Percentiles rank a stretch among this genome's conserved stretches.
These are phyloP conservation scores for Takifugu rubripes DNA, from an alignment of 2,797 vertebrate genomes.

Conservation along the genomic window DNA sequence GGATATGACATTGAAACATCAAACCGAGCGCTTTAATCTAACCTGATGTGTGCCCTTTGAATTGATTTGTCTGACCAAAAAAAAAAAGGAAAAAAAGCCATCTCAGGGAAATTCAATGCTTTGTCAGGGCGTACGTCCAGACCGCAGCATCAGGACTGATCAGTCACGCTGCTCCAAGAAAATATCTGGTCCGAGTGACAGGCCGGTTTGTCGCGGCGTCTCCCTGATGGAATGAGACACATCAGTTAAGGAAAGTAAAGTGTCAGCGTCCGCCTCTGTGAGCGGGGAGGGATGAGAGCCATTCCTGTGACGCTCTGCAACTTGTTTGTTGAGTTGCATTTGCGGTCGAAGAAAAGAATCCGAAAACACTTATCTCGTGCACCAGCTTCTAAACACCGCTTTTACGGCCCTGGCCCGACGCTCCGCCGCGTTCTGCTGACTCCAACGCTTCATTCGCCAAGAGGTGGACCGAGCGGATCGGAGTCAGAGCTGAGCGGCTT, in stretches of 20 bases:
- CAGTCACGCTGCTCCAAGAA: constrained; percentile 11
- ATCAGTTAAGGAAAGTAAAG: constrained; percentile 21
- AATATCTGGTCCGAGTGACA: constrained; percentile 31
- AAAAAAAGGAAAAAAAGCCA: too few relatives aligned
- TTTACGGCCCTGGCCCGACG: constrained; percentile 1
- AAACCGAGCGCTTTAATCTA: neutral
- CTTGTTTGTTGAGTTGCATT: neutral
- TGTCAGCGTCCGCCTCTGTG: constrained; percentile 7
- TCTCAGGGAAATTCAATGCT: neutral
- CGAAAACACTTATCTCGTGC: neutral
- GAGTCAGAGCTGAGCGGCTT: neutral
- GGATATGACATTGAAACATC: neutral
- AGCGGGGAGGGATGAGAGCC: constrained; percentile 1
- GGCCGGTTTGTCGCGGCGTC: constrained; percentile 26
- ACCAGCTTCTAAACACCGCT: neutral
- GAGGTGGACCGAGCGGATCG: neutral
- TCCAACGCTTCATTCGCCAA: constrained; percentile 13
- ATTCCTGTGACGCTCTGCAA: neutral
- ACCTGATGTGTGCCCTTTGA: neutral
- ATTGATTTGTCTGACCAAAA: neutral
- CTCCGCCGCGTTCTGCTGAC: constrained; percentile 13
- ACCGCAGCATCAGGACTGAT: neutral
- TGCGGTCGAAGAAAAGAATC: neutral
- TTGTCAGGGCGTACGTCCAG: neutral
- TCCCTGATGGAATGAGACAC: constrained; percentile 16